Evolutionary conservation across 2,113 vertebrate species (phyloP), one percentile per base, ranked within the genome.

Genomic region (Alosa alosa): DNA sequence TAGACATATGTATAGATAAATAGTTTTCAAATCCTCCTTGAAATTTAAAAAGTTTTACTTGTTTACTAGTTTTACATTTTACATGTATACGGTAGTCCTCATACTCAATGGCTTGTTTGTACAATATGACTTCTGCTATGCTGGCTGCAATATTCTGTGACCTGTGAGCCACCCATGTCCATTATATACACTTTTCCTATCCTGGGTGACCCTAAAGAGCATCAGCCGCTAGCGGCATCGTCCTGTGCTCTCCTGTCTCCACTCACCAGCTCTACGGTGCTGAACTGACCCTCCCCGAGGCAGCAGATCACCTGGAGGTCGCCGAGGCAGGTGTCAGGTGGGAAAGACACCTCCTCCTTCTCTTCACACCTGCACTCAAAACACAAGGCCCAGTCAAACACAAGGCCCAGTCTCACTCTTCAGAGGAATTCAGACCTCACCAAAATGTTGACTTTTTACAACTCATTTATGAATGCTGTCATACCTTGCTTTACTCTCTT

Each of bases 251-350:
- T 6, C 86, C 83, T 78, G 11, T 36, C 11, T n/a, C 9, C 8
- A 22, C 91, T 93, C 75, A 95, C 95, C 92, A 95, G 89, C 78
- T 95, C 94, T 81, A 94, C 87, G 83, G 93, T 93, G 85, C 94
- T 92, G 46, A 93, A 94, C 78, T 93, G 92, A 82, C 94, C 94
- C 49, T 89, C 86, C 20, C 92, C 94, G 0, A 95, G 88, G 78
- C 91, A 85, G 75, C 88, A 84, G 45, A 95, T 82, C 36, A 94
- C 88, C 85, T 92, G 93, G 87, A 96, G 94, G 91, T 95, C 94
- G n/a, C 90, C 90, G 49, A 93, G 86, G 41, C 87, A 88, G 20
- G 90, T 87, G 1, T 88, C 90, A 50, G 89, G 85, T 85, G 92
- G 87, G 39, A 86, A 84, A 7, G 82, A 17, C 72, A 78, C 72